Evolutionary conservation across 1,140 invertebrate genomes (phyloP), one percentile per base, ranked within the genome.

Genomic region (Drosophila teissieri): DNA sequence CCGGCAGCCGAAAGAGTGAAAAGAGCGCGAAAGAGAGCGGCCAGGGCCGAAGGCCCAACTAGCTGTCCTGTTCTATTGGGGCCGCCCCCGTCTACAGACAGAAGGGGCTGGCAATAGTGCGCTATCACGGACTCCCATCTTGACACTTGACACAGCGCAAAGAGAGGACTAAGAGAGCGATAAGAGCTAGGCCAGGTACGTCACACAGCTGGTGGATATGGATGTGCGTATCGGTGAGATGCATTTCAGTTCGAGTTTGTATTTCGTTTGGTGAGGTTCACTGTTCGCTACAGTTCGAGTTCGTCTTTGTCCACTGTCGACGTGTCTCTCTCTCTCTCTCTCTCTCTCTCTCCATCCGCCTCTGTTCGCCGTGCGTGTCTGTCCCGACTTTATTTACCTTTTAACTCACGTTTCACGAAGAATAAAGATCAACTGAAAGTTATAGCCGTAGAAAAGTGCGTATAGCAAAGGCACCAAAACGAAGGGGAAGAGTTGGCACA

Each of bases 181-280:
- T n/a, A 31, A 31, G 31, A 31, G 31, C 6, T 0, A 8, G 11
- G 42, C 42, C 6, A 5, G 62, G 42, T 55, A 63, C 54, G 76
- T 65, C 82, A 79, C 83, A 86, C 83, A 86, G 83, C 83, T 86
- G 83, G 83, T 86, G 72, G 65, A 52, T 68, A 68, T 89, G 70
- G 65, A 64, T 67, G 64, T 44, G 46, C 64, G 64, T 68, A 53
- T 65, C 61, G 15, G 64, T 68, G 64, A 68, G 64, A 68, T 69
- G 63, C 64, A 60, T 78, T 82, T 91, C 77, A 91, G 89, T 91
- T 91, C 89, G 89, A 91, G 89, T 91, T 91, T 91, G 80, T 91
- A 91, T 91, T 91, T 91, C 89, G 89, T 85, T 91, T 82, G 75
- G 89, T 91, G 74, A 91, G 89, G 83, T 85, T 91, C 75, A 65